phyloP scores from a whole-genome alignment of 2,113 vertebrate genomes.

The Cathartes aura region DNA sequence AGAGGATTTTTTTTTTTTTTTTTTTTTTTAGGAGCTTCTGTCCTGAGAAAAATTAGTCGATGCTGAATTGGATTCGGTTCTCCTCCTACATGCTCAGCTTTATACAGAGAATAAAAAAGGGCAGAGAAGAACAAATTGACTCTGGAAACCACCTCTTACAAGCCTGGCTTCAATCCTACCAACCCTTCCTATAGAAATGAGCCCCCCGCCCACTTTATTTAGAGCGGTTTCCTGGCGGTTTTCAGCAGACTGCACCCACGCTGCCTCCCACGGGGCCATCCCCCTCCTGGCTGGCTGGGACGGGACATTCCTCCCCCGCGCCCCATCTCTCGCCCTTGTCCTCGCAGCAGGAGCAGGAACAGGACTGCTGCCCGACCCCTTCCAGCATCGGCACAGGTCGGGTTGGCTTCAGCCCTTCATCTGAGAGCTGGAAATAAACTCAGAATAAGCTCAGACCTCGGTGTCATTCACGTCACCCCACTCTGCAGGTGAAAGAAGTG shows the following conservation, averaged over 20 bases:
- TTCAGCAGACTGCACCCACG: accelerated
- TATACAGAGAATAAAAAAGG: neutral
- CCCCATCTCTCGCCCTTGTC: neutral
- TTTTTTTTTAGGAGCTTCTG: neutral
- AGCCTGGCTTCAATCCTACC: neutral
- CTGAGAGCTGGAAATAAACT: neutral
- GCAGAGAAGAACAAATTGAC: neutral
- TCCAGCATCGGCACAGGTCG: neutral
- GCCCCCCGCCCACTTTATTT: accelerated
- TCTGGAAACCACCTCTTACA: neutral
- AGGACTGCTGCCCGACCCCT: neutral
- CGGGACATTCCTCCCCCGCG: accelerated
- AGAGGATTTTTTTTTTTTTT: no score
- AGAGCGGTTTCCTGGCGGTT: neutral
- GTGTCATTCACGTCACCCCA: accelerated
- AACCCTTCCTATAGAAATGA: neutral
- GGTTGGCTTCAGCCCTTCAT: neutral
- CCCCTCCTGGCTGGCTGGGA: neutral
- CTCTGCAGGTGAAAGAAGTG: neutral
- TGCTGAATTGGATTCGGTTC: neutral
- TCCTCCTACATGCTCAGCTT: neutral
- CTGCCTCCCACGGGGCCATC: neutral
- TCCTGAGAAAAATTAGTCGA: neutral
- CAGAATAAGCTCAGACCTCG: neutral
- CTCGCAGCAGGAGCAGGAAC: neutral